Conservation (phyloP, 2,797 vertebrate species). For the Sebastiscus albofasciatus region DNA sequence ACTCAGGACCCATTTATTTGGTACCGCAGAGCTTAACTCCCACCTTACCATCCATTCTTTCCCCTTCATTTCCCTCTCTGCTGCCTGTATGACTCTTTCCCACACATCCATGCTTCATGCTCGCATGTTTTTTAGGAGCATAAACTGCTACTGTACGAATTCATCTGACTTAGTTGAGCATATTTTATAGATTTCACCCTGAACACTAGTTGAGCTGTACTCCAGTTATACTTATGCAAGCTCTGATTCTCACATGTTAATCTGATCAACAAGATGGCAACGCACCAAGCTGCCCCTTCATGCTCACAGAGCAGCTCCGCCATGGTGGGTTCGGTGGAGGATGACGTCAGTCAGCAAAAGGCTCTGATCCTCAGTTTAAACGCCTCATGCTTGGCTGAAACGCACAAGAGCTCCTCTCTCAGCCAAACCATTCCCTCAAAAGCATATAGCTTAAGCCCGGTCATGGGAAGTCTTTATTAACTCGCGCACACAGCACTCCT, state of each 20-base stretch:
- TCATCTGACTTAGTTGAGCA: neutral
- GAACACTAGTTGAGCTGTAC: slow-evolving; percentile 14
- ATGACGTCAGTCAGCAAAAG: slow-evolving; percentile 69
- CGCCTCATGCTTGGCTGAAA: slow-evolving; percentile 67
- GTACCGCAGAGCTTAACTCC: slow-evolving; percentile 23
- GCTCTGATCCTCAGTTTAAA: slow-evolving; percentile 71
- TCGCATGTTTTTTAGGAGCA: slow-evolving; percentile 22
- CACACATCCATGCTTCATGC: neutral
- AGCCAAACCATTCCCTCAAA: slow-evolving; percentile 64
- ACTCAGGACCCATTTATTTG: slow-evolving; percentile 55
- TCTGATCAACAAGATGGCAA: slow-evolving; percentile 65
- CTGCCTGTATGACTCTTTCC: slow-evolving; percentile 2
- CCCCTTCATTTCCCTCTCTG: slow-evolving; percentile 7
- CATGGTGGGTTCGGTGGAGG: slow-evolving; percentile 50
- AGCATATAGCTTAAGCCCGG: slow-evolving; percentile 52
- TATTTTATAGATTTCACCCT: slow-evolving; percentile 19
- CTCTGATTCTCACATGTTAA: slow-evolving; percentile 55
- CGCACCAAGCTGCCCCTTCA: slow-evolving; percentile 32
- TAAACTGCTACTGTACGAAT: slow-evolving; percentile 22
- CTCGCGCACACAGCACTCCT: slow-evolving; percentile 57
- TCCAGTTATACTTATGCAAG: neutral
- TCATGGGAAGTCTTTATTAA: slow-evolving; percentile 74
- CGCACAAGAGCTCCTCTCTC: slow-evolving; percentile 53
- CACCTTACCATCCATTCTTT: slow-evolving; percentile 28
- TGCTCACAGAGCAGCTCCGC: slow-evolving; percentile 42